phyloP scores from a whole-genome alignment of 2,888 invertebrate genomes.

The Sussaba pulchella region DNA sequence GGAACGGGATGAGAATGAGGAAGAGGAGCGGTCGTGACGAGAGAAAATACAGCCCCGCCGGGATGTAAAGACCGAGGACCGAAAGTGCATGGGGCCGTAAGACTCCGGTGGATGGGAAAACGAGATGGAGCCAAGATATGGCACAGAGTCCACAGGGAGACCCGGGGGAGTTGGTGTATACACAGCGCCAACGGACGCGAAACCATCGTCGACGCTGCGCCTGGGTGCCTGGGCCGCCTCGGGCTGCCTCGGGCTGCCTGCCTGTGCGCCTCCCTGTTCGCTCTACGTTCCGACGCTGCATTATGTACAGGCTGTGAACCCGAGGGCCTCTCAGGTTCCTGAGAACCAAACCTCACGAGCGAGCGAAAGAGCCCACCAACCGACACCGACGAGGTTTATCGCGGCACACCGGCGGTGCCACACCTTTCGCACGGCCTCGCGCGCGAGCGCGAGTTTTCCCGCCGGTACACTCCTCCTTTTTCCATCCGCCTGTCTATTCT shows the following conservation, averaged over 20 bases:
- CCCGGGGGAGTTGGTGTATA: slow-evolving; percentile 24
- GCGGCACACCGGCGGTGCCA: slow-evolving; percentile 67
- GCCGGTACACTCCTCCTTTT: slow-evolving; percentile 51
- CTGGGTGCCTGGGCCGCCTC: slow-evolving; percentile 22
- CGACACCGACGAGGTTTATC: slow-evolving; percentile 48
- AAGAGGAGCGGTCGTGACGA: too few relatives aligned
- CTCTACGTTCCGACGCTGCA: slow-evolving; percentile 64
- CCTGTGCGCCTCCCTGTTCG: slow-evolving; percentile 58
- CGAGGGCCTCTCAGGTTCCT: slow-evolving; percentile 77
- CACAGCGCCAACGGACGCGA: slow-evolving; percentile 33
- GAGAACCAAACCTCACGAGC: slow-evolving; percentile 73
- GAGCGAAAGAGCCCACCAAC: slow-evolving; percentile 14
- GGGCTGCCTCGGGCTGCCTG: slow-evolving; percentile 30
- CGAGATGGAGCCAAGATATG: slow-evolving; percentile 26
- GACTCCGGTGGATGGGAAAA: slow-evolving; percentile 42
- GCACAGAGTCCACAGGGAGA: slow-evolving; percentile 20
- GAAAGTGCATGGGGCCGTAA: slow-evolving; percentile 38
- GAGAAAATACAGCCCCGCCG: too few relatives aligned
- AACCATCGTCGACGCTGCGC: slow-evolving; percentile 41
- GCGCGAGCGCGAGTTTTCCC: slow-evolving; percentile 67
- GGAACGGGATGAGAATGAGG: too few relatives aligned
- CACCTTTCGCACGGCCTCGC: slow-evolving; percentile 77
- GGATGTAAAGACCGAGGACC: slow-evolving; percentile 7
- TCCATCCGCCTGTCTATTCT: background rate
- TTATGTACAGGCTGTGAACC: slow-evolving; percentile 61